Evolutionary conservation across 2,113 vertebrate genomes (phyloP), one percentile per base, ranked within the genome.

Genomic region (Nycticryphes semicollaris): DNA sequence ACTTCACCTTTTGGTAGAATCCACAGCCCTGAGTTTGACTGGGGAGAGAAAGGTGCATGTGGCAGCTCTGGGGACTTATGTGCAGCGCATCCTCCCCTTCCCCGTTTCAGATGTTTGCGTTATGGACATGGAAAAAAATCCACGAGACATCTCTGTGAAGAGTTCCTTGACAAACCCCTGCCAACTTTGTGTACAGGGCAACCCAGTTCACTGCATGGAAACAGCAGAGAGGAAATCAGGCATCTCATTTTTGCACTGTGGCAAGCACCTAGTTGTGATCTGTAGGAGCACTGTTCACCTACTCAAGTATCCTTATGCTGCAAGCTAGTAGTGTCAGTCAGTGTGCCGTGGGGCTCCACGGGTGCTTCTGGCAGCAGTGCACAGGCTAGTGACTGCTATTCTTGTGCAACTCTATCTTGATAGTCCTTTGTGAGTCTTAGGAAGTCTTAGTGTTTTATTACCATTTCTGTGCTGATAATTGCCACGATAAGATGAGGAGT

Each of bases 331-430:
- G 21, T 11, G 12, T 16, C 20, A 31, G 24, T 24, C 56, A 31
- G 14, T 0, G 3, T 12, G 25, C 25, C 48, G 31, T 30, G 48
- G 27, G 39, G 37, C 22, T 37, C 14, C 17, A 8, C 1, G 0
- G 3, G 15, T 47, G 6, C 41, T 70, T 37, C 56, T 81, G 33
- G 50, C 33, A 78, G 50, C 33, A 18, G 3, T 9, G 67, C 68
- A 9, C 0, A 1, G 14, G 14, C 11, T 4, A 3, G 23, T 33
- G 48, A 17, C 59, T 45, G 28, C 70, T 80, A 3, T 37, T 83
- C 13, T 20, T 28, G n/a, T 75, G 39, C 59, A 87, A 5, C 27
- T 78, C 5, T n/a, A 3, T 39, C 63, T 59, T 69, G 43, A 3
- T 14, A 43, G 15, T 37, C 30, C 18, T 72, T 45, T 56, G n/a